Evolutionary conservation across 2,113 vertebrate genomes (phyloP).

Genomic region (Erythrocebus patas): DNA sequence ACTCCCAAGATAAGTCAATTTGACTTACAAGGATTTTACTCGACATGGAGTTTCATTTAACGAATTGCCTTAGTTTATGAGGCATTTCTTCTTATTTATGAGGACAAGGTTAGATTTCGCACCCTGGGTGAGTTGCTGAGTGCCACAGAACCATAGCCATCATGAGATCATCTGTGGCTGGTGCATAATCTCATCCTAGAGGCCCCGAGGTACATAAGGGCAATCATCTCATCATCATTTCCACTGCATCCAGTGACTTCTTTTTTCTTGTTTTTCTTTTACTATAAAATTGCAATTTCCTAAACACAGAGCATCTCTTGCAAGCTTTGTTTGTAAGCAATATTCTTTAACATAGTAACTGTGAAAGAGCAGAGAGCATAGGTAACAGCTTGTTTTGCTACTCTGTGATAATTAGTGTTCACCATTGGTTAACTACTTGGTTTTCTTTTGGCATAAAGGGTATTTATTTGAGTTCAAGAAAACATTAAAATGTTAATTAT

Average conservation of each 20-base stretch:
- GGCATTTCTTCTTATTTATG: background rate
- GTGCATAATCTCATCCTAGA: background rate
- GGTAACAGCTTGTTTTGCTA: background rate
- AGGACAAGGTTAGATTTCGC: background rate
- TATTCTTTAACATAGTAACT: background rate
- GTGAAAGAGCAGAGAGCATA: background rate
- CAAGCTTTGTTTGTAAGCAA: background rate
- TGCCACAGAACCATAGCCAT: background rate
- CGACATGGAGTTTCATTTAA: background rate
- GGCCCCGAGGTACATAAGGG: background rate
- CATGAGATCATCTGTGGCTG: background rate
- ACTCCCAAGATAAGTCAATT: background rate
- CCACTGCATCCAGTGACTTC: background rate
- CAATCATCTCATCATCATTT: background rate
- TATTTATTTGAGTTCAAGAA: background rate
- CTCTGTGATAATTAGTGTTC: background rate
- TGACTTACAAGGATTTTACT: background rate
- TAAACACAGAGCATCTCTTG: background rate
- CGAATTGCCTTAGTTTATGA: background rate
- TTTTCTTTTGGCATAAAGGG: background rate
- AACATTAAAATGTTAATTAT: background rate
- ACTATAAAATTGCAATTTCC: background rate
- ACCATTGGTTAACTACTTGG: background rate
- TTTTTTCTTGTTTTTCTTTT: background rate
- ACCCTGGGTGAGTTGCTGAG: background rate